Percentiles rank a stretch among this genome's conserved stretches.
Conservation (phyloP, 2,888 invertebrate species). For the Harpalus rubripes region DNA sequence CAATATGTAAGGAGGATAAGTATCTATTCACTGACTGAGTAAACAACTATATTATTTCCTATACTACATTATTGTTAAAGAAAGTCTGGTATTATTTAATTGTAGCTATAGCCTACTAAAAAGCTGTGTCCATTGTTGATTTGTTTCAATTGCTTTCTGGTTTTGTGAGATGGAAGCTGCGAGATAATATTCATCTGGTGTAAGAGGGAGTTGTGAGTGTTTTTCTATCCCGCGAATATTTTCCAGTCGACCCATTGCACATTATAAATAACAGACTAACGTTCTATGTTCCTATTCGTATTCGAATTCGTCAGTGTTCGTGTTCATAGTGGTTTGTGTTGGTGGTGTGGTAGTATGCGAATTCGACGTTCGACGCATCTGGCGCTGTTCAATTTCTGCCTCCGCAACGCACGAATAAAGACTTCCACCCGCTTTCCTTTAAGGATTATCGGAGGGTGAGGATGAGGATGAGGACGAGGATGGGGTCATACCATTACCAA, state of each 20-base stretch:
- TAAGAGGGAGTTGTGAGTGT: neutral
- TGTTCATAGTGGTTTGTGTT: neutral
- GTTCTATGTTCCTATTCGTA: neutral
- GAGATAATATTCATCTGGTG: constrained; percentile 44
- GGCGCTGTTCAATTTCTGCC: constrained; percentile 43
- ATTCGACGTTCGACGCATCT: constrained; percentile 26
- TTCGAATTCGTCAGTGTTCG: neutral
- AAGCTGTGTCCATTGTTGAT: neutral
- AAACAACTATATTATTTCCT: too few species aligned
- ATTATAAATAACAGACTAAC: constrained; percentile 48
- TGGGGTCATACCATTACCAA: too few species aligned
- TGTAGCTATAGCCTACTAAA: neutral
- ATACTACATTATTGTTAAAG: too few species aligned
- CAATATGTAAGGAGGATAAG: too few species aligned
- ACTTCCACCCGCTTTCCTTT: constrained; percentile 37
- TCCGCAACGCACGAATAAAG: constrained; percentile 33
- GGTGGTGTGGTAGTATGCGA: neutral
- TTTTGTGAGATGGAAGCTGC: neutral
- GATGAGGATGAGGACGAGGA: neutral
- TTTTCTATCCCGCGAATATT: constrained; percentile 42
- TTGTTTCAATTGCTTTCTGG: neutral
- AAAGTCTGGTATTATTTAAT: too few species aligned
- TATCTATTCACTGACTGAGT: too few species aligned
- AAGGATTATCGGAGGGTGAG: constrained; percentile 2
- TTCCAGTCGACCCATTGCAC: constrained; percentile 50